Evolutionary conservation across 2,797 vertebrate species (phyloP).

Genomic region (Peromyscus nudipes): DNA sequence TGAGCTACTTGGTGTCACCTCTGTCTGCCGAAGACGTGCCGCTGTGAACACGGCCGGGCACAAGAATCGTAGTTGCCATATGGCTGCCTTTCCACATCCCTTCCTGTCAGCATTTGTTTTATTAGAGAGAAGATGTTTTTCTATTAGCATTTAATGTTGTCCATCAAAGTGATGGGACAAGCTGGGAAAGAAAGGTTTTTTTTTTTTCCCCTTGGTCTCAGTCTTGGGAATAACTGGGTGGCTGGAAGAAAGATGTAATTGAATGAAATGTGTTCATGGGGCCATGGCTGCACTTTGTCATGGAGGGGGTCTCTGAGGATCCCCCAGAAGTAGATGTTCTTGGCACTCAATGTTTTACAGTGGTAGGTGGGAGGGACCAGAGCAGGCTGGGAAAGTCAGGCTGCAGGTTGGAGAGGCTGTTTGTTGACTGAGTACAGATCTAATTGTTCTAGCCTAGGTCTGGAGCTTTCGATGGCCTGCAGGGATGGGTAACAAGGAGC

Average conservation of each 20-base stretch:
- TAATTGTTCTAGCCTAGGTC: neutral
- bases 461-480: neutral
- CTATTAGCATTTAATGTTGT: constrained; percentile 68
- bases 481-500: neutral
- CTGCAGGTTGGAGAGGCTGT: neutral
- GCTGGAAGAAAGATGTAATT: constrained; percentile 62
- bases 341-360: neutral
- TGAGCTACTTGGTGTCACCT: constrained; percentile 62
- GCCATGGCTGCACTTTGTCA: neutral
- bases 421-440: neutral
- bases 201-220: neutral
- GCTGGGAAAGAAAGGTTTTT: constrained; percentile 32
- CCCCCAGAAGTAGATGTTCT: constrained; percentile 25
- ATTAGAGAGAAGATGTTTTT: constrained; percentile 67
- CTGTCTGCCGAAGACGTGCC: constrained; percentile 44
- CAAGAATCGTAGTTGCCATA: neutral
- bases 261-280: constrained; percentile 45
- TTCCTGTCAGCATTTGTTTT: constrained; percentile 75
- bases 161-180: constrained; percentile 69
- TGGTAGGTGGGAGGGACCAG: neutral
- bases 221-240: neutral
- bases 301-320: neutral
- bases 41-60: constrained; percentile 9
- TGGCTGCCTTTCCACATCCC: constrained; percentile 59
- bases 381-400: neutral